Base-by-base conservation (phyloP, 1,140 invertebrate genomes). In the Eumeta japonica region DNA sequence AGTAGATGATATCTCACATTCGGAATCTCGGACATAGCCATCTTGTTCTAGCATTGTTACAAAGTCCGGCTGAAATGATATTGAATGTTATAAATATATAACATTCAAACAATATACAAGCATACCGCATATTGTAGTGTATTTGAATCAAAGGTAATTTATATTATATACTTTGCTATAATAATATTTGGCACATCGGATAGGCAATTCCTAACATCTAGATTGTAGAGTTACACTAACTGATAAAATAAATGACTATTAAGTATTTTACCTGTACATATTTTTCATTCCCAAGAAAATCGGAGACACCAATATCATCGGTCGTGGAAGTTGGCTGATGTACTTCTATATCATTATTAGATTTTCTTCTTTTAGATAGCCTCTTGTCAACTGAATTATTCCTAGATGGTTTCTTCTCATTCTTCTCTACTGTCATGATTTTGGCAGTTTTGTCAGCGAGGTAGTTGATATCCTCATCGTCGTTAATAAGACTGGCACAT, bases 321-420 rank as follows among this genome's bases (percentile, higher is more conserved):
- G 68, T 73, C 2, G 68, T 73, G 0, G 68, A 73, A 0, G 64
- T 65, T 0, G 68, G 68, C 33, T 73, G 68, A 43, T 71, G 68
- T 62, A 71, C 68, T 16, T 73, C 68, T 11, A 70, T 34, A 35
- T 71, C 68, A 37, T 67, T 72, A 17, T 61, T 66, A 0, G 62
- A 72, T 46, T 75, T 73, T 34, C 66, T 59, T 1, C 58, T 35
- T 15, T 65, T 65, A 10, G 48, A 48, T 12, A 60, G 20, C 28
- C 60, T 50, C 35, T 63, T 63, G 5, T 66, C 62, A 3, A 50
- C 37, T 0, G 55, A 60, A 11, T 53, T 62, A 10, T 53, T 60
- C 19, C 55, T 31, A 10, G 48, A 49, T 7, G 35, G 45, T 3
- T 58, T 58, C 10, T 58, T 53, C n/a, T 56, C 57, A 3, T 57